These are phyloP conservation scores for Plebejus argus DNA, from an alignment of 2,888 invertebrate species.

Conservation along the genomic window DNA sequence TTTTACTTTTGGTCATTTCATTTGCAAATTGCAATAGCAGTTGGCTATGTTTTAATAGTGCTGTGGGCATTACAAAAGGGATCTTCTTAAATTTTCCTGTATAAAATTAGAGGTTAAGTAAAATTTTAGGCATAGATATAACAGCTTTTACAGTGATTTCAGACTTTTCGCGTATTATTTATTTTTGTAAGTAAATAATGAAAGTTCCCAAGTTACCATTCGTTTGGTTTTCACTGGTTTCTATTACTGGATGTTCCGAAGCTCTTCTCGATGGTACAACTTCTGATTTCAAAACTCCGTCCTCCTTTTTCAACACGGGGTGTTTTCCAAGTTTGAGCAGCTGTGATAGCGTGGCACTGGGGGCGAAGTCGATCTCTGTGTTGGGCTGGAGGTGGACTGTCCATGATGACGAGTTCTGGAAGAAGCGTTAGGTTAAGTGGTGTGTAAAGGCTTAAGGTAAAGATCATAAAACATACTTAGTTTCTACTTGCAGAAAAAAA, in stretches of 20 bases:
- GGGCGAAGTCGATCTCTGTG: constrained; percentile 60
- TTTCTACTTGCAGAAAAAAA: too few relatives aligned
- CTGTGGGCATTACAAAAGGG: too few relatives aligned
- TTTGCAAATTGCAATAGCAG: too few relatives aligned
- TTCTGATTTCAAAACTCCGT: constrained; percentile 14
- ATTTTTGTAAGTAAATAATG: too few relatives aligned
- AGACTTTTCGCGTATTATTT: too few relatives aligned
- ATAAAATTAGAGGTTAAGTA: too few relatives aligned
- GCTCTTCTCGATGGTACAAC: background rate
- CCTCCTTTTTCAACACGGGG: background rate
- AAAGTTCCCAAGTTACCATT: constrained; percentile 28
- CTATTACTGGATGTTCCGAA: background rate
- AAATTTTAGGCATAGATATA: too few relatives aligned
- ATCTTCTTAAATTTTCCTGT: too few relatives aligned
- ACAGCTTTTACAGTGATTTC: too few relatives aligned
- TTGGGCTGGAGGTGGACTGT: constrained; percentile 55
- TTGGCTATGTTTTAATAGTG: too few relatives aligned
- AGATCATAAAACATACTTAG: background rate
- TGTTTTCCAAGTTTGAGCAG: constrained; percentile 48
- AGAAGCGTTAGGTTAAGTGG: constrained; percentile 34
- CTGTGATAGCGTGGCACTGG: constrained; percentile 55
- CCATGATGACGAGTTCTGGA: constrained; percentile 64
- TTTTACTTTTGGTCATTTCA: too few relatives aligned
- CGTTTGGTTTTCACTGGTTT: background rate
- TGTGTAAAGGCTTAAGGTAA: background rate